These are phyloP conservation scores for Pterostichus madidus DNA, from an alignment of 2,888 invertebrate species.

Conservation along the genomic window DNA sequence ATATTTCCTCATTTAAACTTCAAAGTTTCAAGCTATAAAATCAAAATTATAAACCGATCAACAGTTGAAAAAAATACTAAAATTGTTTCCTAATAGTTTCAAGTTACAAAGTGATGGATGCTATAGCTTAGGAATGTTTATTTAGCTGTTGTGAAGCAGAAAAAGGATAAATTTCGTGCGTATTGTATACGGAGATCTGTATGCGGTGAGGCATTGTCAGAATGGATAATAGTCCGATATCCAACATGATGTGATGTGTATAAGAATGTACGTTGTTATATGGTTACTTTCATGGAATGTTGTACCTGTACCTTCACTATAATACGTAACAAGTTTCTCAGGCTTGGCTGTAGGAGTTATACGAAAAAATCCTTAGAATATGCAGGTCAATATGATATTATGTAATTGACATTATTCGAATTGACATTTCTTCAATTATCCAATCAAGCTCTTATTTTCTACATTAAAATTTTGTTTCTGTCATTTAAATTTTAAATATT, in stretches of 20 bases:
- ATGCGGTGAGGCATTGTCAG: neutral
- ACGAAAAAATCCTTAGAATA: conserved; percentile 9
- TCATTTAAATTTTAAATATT: no score
- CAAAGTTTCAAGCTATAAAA: neutral
- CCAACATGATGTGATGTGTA: conserved; percentile 3
- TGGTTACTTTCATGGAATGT: conserved; percentile 45
- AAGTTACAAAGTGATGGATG: conserved; percentile 31
- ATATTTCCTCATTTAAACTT: conserved; percentile 14
- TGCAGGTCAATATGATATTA: conserved; percentile 43
- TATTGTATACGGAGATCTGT: conserved; percentile 11
- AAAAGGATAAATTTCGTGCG: conserved; percentile 22
- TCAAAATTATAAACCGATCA: conserved; percentile 19
- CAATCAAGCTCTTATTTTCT: no score
- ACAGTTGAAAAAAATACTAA: neutral
- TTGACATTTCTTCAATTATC: no score
- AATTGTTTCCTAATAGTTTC: neutral
- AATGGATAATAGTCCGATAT: neutral
- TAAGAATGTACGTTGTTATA: conserved; percentile 48
- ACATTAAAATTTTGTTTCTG: no score
- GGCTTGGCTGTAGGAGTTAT: neutral
- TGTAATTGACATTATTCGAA: neutral
- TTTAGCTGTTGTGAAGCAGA: neutral
- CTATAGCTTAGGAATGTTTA: conserved; percentile 3
- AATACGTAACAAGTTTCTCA: conserved; percentile 50
- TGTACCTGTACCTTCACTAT: conserved; percentile 37